Evolutionary conservation across 2,113 vertebrate genomes (phyloP).

Genomic region (Macroglossus sobrinus): DNA sequence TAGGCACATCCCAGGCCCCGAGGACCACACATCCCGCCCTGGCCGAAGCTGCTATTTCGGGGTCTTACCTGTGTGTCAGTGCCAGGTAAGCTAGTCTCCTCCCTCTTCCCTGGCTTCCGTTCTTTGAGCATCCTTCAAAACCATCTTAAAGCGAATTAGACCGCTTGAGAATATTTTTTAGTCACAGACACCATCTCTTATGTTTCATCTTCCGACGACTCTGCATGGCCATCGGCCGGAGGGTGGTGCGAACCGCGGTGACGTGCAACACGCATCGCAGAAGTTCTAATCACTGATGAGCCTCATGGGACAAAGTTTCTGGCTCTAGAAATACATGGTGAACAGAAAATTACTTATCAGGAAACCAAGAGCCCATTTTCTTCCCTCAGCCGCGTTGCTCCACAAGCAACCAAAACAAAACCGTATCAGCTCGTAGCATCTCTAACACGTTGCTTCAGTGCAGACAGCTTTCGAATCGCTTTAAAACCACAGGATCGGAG

Average conservation of each 20-base stretch:
- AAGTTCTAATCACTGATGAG: fast-evolving
- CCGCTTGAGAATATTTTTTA: background rate
- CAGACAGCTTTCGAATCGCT: slow-evolving; percentile 59
- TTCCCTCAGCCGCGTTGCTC: background rate
- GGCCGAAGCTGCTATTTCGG: background rate
- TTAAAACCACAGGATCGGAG: slow-evolving; percentile 49
- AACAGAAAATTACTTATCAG: background rate
- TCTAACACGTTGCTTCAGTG: slow-evolving; percentile 34
- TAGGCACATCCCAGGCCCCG: background rate
- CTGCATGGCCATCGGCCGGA: background rate
- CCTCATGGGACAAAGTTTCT: background rate
- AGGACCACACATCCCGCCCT: background rate
- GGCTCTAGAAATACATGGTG: background rate
- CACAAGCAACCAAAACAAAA: slow-evolving; percentile 23
- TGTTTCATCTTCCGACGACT: background rate
- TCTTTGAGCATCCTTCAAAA: background rate
- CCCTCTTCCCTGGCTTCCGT: background rate
- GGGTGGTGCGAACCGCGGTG: background rate
- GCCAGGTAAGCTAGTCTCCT: background rate
- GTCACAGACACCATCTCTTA: background rate
- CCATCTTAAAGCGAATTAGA: background rate
- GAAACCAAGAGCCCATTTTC: background rate
- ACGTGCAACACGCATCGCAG: background rate
- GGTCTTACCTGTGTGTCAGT: background rate
- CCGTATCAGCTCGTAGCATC: background rate